Evolutionary conservation across 2,888 invertebrate species (phyloP).

Genomic region (Agonopterix heracliana): DNA sequence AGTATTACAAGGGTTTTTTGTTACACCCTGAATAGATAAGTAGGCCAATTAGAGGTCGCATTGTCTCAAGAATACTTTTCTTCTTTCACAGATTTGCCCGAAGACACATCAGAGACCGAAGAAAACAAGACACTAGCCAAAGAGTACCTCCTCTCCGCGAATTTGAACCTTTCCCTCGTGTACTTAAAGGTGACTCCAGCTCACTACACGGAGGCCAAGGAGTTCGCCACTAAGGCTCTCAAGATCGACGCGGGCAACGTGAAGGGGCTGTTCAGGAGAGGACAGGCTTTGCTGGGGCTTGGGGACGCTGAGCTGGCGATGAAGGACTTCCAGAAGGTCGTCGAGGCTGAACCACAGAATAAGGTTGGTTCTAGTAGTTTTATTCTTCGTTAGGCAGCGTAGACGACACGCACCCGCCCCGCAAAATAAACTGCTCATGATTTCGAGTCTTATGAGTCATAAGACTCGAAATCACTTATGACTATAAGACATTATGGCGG

Average conservation of each 20-base stretch:
- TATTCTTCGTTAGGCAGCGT: not conserved
- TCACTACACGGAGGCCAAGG: constrained; percentile 80
- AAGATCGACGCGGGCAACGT: constrained; percentile 84
- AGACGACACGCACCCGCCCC: not conserved
- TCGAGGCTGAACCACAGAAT: constrained; percentile 89
- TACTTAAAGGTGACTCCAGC: constrained; percentile 84
- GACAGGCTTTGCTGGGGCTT: constrained; percentile 84
- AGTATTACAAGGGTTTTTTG: too few species aligned
- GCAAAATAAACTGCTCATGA: not conserved
- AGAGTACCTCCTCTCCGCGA: constrained; percentile 79
- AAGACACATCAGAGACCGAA: constrained; percentile 37
- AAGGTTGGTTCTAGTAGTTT: constrained; percentile 50
- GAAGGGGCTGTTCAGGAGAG: constrained; percentile 93
- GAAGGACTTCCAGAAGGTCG: constrained; percentile 84
- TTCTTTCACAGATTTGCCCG: constrained; percentile 36
- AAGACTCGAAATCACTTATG: too few species aligned
- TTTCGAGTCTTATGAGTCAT: too few species aligned
- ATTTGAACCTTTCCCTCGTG: constrained; percentile 89
- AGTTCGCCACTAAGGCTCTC: constrained; percentile 86
- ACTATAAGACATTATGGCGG: too few species aligned
- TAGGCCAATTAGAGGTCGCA: too few species aligned
- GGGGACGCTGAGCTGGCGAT: constrained; percentile 87
- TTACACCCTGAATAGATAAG: too few species aligned
- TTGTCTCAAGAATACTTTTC: too few species aligned
- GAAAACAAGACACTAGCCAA: constrained; percentile 35